phyloP scores from a whole-genome alignment of 2,113 vertebrate species.

The Dascyllus trimaculatus region DNA sequence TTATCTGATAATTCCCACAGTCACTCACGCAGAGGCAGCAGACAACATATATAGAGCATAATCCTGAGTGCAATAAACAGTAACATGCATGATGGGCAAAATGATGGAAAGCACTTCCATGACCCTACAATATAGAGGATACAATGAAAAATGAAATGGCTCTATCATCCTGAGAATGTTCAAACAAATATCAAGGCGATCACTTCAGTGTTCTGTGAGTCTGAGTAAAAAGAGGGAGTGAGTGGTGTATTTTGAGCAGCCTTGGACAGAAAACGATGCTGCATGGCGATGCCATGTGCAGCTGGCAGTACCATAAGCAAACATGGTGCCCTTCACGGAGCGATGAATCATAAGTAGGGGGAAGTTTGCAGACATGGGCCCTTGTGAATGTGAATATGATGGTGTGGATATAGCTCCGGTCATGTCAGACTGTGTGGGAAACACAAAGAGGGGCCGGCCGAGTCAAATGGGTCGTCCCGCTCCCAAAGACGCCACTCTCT shows the following conservation, averaged over 20 bases:
- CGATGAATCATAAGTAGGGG: slow-evolving; percentile 87
- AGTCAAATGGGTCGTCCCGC: slow-evolving; percentile 85
- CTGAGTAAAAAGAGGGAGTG: slow-evolving; percentile 9
- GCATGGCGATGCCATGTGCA: slow-evolving; percentile 81
- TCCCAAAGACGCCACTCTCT: slow-evolving; percentile 81
- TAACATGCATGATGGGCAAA: slow-evolving; percentile 69
- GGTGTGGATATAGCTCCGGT: slow-evolving; percentile 79
- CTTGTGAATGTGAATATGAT: slow-evolving; percentile 75
- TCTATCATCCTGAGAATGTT: slow-evolving; percentile 49
- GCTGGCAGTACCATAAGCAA: slow-evolving; percentile 87
- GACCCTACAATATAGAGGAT: slow-evolving; percentile 21
- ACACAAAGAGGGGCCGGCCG: slow-evolving; percentile 86
- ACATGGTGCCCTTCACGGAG: slow-evolving; percentile 83
- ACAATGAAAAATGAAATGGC: slow-evolving; percentile 19
- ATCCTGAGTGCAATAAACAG: slow-evolving; percentile 33
- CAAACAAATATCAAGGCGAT: slow-evolving; percentile 16
- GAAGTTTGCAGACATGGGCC: slow-evolving; percentile 84
- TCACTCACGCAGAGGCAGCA: slow-evolving; percentile 2
- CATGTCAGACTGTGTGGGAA: slow-evolving; percentile 90
- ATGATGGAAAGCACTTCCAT: slow-evolving; percentile 29
- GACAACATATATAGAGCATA: slow-evolving; percentile 16
- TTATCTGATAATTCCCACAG: slow-evolving; percentile 73
- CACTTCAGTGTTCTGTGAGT: slow-evolving; percentile 4
- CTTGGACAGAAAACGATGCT: slow-evolving; percentile 48
- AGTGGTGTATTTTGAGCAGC: slow-evolving; percentile 28